Evolutionary conservation across 2,888 invertebrate genomes (phyloP), one percentile per base, ranked within the genome.

Genomic region (Conops quadrifasciatus): DNA sequence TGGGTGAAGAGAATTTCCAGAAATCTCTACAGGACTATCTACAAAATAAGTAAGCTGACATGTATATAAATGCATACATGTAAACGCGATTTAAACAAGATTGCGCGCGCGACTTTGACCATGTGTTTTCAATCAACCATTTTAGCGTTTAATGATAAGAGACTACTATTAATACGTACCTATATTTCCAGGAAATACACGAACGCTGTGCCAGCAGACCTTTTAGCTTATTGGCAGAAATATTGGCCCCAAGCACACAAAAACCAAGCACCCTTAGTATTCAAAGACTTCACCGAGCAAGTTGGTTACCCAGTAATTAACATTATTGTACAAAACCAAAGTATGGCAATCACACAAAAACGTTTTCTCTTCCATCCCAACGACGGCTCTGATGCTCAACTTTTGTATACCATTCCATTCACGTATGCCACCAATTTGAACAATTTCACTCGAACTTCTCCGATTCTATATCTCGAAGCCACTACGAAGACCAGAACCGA

Each of bases 241-340:
- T 75, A 81, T 59, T 79, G 82, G 71, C 82, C 81, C 0, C 80
- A 75, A 0, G 81, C 82, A 0, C 78, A 74, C 3, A 71, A 76
- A 0, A 78, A 81, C 7, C 80, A 87, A 5, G 76, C 83, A 0
- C 74, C 77, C 3, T 45, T 58, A 0, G 78, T 84, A 5, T 79
- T 85, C 30, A 86, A 86, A 63, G 89, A 88, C 7, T 94, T 92
- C 90, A 90, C 91, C 49, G 87, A 88, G 21, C 89, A 91, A 78
- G 85, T 89, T 7, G 92, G 92, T 0, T 92, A 90, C 78, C 93
- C 93, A 0, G 86, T 92, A 0, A 83, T 93, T 1, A 88, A 84
- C 2, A 89, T 91, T 2, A 71, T 71, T 21, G 21, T 82, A 1
- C 75, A 77, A 60, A 75, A 73, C 9, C 75, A 60, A 26, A 72